Evolutionary conservation across 64 coral and sea anemone genomes (phyloP), one percentile per base, ranked within the genome.

Genomic region (Dendrophyllia cribrosa): DNA sequence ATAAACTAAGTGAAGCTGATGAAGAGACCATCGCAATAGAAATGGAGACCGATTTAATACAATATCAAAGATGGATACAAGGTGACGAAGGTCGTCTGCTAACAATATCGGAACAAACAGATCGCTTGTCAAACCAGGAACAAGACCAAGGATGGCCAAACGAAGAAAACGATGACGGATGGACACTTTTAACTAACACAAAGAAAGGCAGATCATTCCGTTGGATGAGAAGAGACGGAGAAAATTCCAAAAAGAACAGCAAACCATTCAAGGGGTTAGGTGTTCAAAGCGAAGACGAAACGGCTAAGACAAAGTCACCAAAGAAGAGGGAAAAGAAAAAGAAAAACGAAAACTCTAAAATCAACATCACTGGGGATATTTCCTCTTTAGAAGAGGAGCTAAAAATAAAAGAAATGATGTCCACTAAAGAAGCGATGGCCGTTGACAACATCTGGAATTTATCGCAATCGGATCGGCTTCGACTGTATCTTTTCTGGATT

Each of bases 401-500:
- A 5, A 17, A 55, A 56, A 56, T 14, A 1, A 15, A 56, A 55
- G 2, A 20, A 77, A 75, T 13, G 17, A 88, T 88, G 86, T 46
- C 51, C 5, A 3, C 17, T 56, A 74, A 78, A 5, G 88, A 89
- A 53, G 65, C 26, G 22, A 67, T 26, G 51, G 22, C 1, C 3
- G 76, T 79, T 15, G 2, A 45, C 13, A 67, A 69, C 75, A 79
- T 89, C 50, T 89, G 88, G 88, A 24, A 51, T 53, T 17, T 89
- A 68, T 11, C 44, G 9, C 75, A 63, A 14, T 64, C 61, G 9
- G 45, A 78, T 55, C 59, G 88, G 26, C 59, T 78, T 69, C 47
- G 74, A 17, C 50, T 89, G n/a, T 89, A 89, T 9, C 74, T 89
- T 17, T 78, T 20, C n/a, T 89, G 88, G 88, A 44, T 79, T 10